phyloP scores from a whole-genome alignment of 1,140 invertebrate species.

The Cydia pomonella region DNA sequence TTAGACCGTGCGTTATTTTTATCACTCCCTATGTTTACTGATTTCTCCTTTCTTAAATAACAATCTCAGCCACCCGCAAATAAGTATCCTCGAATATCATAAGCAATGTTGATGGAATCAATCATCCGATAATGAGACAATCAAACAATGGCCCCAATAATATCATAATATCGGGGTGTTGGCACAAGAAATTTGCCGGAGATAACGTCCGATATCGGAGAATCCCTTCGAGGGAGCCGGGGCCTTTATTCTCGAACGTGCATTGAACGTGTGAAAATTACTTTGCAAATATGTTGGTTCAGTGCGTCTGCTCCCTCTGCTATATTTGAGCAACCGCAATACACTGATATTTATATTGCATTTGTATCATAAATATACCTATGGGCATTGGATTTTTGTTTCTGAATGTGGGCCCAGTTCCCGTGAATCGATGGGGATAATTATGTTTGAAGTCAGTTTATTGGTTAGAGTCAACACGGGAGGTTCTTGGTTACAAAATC shows the following conservation, averaged over 20 bases:
- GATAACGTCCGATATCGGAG: slow-evolving; percentile 58
- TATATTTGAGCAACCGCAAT: background rate
- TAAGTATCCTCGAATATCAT: slow-evolving; percentile 42
- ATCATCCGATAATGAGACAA: slow-evolving; percentile 73
- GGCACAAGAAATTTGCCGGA: slow-evolving; percentile 74
- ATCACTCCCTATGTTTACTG: background rate
- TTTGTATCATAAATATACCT: background rate
- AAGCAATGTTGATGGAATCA: slow-evolving; percentile 73
- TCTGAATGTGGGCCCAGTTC: slow-evolving; percentile 41
- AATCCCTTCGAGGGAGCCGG: slow-evolving; percentile 67
- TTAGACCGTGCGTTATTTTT: too few relatives aligned
- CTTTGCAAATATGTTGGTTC: background rate
- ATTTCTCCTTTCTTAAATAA: background rate
- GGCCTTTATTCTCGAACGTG: background rate
- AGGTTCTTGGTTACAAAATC: slow-evolving; percentile 43
- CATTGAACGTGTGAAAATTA: background rate
- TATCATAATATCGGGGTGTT: slow-evolving; percentile 67
- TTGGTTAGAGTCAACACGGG: slow-evolving; percentile 72
- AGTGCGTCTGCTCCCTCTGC: background rate
- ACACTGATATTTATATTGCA: background rate
- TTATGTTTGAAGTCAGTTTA: slow-evolving; percentile 79
- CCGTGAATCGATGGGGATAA: slow-evolving; percentile 76
- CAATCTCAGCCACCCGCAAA: slow-evolving; percentile 20
- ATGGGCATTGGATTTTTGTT: slow-evolving; percentile 24
- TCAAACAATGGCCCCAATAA: slow-evolving; percentile 76